Evolutionary conservation across 2,113 vertebrate genomes (phyloP).

Genomic region (Forbesichthys papilliferus): DNA sequence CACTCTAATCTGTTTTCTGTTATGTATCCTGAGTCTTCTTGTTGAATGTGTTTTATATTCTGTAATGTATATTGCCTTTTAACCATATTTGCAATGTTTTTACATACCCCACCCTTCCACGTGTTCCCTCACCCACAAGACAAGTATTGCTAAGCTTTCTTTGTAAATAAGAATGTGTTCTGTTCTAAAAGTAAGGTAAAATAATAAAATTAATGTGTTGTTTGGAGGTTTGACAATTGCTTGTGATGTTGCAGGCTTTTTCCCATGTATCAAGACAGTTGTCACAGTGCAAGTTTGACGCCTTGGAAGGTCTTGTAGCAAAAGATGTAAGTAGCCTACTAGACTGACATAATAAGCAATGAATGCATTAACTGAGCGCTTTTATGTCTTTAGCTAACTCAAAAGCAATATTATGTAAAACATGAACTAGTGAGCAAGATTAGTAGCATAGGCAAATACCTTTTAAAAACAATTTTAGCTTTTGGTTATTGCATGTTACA

Average conservation of each 20-base stretch:
- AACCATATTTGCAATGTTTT: too few relatives aligned
- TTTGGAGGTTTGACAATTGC: background rate
- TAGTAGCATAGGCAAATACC: background rate
- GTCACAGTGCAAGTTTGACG: conserved; percentile 85
- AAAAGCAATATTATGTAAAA: too few relatives aligned
- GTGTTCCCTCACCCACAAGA: too few relatives aligned
- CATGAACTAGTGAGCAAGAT: background rate
- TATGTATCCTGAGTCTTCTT: too few relatives aligned
- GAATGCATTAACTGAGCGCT: background rate
- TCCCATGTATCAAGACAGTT: conserved; percentile 87
- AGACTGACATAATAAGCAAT: background rate
- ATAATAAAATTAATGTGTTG: too few relatives aligned
- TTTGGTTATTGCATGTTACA: background rate
- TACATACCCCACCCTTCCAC: too few relatives aligned
- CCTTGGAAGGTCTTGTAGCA: conserved; percentile 87
- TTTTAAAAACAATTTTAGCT: background rate
- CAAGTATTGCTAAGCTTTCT: too few relatives aligned
- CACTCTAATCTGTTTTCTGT: too few relatives aligned
- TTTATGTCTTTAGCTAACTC: background rate
- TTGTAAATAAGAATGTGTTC: too few relatives aligned
- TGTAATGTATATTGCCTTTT: too few relatives aligned
- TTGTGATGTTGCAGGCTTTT: conserved; percentile 82
- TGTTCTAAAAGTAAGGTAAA: too few relatives aligned
- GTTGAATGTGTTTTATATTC: too few relatives aligned
- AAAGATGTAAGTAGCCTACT: conserved; percentile 82